Conservation (phyloP, 2,797 vertebrate species). For the Bradypodion ventrale region DNA sequence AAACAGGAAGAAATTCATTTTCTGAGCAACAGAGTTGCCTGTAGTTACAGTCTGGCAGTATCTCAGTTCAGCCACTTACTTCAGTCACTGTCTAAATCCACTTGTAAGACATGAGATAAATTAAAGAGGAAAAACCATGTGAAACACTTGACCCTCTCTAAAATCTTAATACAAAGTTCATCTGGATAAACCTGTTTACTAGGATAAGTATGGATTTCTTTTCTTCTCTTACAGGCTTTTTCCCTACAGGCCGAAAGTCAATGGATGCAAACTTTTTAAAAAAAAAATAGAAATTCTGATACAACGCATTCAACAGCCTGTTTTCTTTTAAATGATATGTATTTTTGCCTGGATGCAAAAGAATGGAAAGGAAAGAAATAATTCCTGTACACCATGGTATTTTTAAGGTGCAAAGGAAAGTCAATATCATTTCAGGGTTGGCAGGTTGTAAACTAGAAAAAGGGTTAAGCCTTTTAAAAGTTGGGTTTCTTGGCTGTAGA, state of each 20-base stretch:
- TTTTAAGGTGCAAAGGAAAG: too few species aligned
- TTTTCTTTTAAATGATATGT: background rate
- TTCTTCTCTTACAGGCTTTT: constrained; percentile 22
- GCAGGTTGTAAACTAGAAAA: background rate
- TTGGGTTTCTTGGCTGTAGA: too few species aligned
- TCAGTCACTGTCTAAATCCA: constrained; percentile 39
- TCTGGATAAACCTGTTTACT: constrained; percentile 30
- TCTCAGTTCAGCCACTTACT: constrained; percentile 11
- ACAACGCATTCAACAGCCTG: constrained; percentile 15
- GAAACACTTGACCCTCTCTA: constrained; percentile 37
- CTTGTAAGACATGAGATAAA: constrained; percentile 25
- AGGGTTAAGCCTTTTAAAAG: background rate
- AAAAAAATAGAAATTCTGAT: constrained; percentile 27
- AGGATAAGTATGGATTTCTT: constrained; percentile 34
- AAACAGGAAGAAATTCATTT: constrained; percentile 41
- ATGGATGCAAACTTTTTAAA: background rate
- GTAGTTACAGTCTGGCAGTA: constrained; percentile 36
- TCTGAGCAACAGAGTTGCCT: constrained; percentile 46
- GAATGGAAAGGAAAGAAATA: too few species aligned
- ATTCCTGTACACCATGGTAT: too few species aligned
- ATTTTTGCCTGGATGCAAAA: constrained; percentile 2
- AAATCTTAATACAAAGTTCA: constrained; percentile 44
- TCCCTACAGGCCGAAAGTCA: constrained; percentile 15
- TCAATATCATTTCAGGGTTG: background rate
- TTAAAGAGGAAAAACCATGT: background rate